These are phyloP conservation scores for Heterodera filipjevi DNA, from an alignment of 2,888 invertebrate genomes.

Conservation along the genomic window DNA sequence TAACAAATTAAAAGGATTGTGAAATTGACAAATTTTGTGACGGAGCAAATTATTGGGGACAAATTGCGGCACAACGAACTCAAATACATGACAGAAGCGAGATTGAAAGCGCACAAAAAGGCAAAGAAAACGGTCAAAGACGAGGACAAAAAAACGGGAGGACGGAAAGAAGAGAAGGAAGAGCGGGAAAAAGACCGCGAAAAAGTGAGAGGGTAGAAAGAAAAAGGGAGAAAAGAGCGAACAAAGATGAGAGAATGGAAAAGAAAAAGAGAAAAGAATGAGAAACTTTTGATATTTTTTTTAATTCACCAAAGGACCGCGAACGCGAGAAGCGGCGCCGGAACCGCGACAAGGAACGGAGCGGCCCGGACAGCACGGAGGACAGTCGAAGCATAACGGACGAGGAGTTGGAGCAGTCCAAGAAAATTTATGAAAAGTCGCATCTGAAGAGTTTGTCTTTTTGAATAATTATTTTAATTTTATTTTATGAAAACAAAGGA, in stretches of 20 bases:
- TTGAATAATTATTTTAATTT: neutral
- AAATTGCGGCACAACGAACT: constrained; percentile 54
- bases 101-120: constrained; percentile 22
- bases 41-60: constrained; percentile 59
- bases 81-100: constrained; percentile 35
- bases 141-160: constrained; percentile 20
- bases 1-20: constrained; percentile 46
- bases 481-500: neutral
- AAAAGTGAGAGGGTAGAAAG: neutral
- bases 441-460: constrained; percentile 24
- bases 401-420: constrained; percentile 16
- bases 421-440: constrained; percentile 26
- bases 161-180: constrained; percentile 6
- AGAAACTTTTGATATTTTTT: neutral
- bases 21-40: constrained; percentile 62
- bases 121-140: neutral
- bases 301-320: neutral
- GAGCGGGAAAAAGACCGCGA: neutral
- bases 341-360: neutral
- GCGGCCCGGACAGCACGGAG: constrained; percentile 22
- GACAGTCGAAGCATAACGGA: constrained; percentile 18
- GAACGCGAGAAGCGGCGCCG: constrained; percentile 9
- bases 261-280: neutral
- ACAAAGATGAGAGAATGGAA: constrained; percentile 5
- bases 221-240: neutral